phyloP scores from a whole-genome alignment of 2,888 invertebrate genomes.

The Microplitis manilae region DNA sequence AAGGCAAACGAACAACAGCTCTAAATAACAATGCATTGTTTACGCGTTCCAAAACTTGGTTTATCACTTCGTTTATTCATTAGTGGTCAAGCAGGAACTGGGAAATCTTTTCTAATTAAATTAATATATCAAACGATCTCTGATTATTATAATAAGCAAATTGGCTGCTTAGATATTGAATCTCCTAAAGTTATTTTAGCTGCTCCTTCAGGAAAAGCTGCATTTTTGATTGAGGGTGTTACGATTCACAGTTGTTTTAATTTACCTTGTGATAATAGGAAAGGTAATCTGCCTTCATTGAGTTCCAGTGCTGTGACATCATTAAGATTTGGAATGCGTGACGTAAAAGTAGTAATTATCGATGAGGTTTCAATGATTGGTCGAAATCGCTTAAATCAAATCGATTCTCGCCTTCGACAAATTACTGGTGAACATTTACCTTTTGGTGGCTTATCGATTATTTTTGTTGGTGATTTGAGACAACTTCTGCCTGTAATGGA shows the following conservation, averaged over 20 bases:
- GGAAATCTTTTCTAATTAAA: slow-evolving; percentile 14
- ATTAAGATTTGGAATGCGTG: slow-evolving; percentile 3
- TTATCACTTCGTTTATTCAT: slow-evolving; percentile 8
- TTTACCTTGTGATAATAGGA: not conserved
- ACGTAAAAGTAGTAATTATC: slow-evolving; percentile 29
- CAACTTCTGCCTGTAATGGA: too few relatives aligned
- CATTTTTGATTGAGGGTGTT: slow-evolving; percentile 16
- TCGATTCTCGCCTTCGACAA: slow-evolving; percentile 60
- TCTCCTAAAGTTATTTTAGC: slow-evolving; percentile 11
- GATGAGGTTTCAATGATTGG: slow-evolving; percentile 65
- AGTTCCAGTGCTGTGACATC: slow-evolving; percentile 5
- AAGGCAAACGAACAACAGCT: slow-evolving; percentile 12
- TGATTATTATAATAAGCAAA: slow-evolving; percentile 11
- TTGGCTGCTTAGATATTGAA: slow-evolving; percentile 4
- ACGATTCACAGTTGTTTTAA: slow-evolving; percentile 23
- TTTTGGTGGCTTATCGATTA: too few relatives aligned
- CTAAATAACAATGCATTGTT: slow-evolving; percentile 20
- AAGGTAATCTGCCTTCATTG: not conserved
- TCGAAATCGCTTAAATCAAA: slow-evolving; percentile 49
- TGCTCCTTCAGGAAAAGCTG: slow-evolving; percentile 22
- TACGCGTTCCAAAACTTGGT: slow-evolving; percentile 5
- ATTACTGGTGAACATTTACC: slow-evolving; percentile 48
- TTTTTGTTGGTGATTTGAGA: too few relatives aligned
- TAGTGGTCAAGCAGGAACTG: slow-evolving; percentile 22
- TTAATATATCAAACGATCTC: slow-evolving; percentile 5